A percentile compares a stretch with the other conserved stretches of the same genome.
Conservation (phyloP, 64 coral and sea anemone species). For the Hydrozoanthus tunicans region DNA sequence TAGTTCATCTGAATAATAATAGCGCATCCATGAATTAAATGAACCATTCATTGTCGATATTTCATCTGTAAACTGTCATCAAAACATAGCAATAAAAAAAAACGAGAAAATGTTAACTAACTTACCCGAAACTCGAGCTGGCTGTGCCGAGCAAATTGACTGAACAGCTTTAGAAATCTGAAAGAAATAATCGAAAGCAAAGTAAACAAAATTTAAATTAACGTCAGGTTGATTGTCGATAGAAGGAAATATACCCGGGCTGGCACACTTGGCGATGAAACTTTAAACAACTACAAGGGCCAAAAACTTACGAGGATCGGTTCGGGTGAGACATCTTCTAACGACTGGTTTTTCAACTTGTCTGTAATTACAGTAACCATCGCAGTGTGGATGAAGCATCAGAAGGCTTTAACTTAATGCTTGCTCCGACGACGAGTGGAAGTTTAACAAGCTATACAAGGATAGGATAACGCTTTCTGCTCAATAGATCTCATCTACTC, state of each 20-base stretch:
- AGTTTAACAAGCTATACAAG: slow-evolving; percentile 47
- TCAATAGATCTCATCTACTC: slow-evolving; percentile 58
- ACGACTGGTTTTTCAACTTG: slow-evolving; percentile 90
- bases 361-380: slow-evolving; percentile 93
- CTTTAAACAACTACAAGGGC: slow-evolving; percentile 48
- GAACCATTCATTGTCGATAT: slow-evolving; percentile 75
- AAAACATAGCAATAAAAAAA: slow-evolving; percentile 52
- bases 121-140: slow-evolving; percentile 66
- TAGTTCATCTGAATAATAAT: slow-evolving; percentile 74
- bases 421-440: slow-evolving; percentile 62
- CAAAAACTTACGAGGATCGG: slow-evolving; percentile 63
- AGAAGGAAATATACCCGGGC: slow-evolving; percentile 27
- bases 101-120: slow-evolving; percentile 18
- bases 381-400: slow-evolving; percentile 57
- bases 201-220: slow-evolving; percentile 88
- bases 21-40: slow-evolving; percentile 69
- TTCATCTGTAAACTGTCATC: slow-evolving; percentile 61
- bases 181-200: slow-evolving; percentile 65
- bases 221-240: slow-evolving; percentile 63
- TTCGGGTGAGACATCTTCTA: slow-evolving; percentile 83
- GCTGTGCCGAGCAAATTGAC: slow-evolving; percentile 24
- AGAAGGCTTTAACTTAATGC: slow-evolving; percentile 34
- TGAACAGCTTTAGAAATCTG: slow-evolving; percentile 53
- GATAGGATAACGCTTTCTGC: slow-evolving; percentile 27
- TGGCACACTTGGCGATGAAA: slow-evolving; percentile 44